Evolutionary conservation across 1,140 invertebrate genomes (phyloP), one percentile per base, ranked within the genome.

Genomic region (Dendroctonus valens): DNA sequence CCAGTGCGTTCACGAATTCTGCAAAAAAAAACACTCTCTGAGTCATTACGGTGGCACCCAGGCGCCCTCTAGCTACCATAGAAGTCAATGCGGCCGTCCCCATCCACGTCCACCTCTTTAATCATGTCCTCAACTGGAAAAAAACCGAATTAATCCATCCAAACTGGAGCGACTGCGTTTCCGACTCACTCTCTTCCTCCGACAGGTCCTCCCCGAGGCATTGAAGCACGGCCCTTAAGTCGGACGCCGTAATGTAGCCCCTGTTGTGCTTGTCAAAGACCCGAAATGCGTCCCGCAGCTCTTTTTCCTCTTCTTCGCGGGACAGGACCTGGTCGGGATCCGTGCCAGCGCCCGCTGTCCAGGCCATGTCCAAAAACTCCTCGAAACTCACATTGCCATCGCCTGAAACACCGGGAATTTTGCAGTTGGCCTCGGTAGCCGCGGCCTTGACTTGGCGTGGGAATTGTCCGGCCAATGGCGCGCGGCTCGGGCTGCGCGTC

Each of bases 381-480:
- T 95, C 92, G 73, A 96, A 94, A 74, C 91, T 93, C 46, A 95
- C 92, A 59, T 92, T 93, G 14, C 92, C 92, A 80, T 95, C 92
- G 61, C 92, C 92, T 91, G 69, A 51, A 54, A 59, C 40, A 49
- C 26, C 8, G 14, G 40, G 7, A 48, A 48, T 57, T 51, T 44
- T 39, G 5, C 7, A 50, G 54, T 14, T 14, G 46, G 53, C 6
- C 39, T 63, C 38, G n/a, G n/a, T n/a, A n/a, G n/a, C n/a, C n/a
- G n/a, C n/a, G n/a, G n/a, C n/a, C n/a, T n/a, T n/a, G n/a, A n/a
- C n/a, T n/a, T n/a, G n/a, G n/a, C n/a, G n/a, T n/a, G n/a, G n/a
- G n/a, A n/a, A n/a, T n/a, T n/a, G n/a, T n/a, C n/a, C n/a, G n/a
- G n/a, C n/a, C n/a, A n/a, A n/a, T n/a, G n/a, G n/a, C n/a, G n/a